A percentile compares a stretch with the other conserved stretches of the same genome.
phyloP scores from a whole-genome alignment of 2,888 invertebrate genomes.

The Nematopogon swammerdamellus region DNA sequence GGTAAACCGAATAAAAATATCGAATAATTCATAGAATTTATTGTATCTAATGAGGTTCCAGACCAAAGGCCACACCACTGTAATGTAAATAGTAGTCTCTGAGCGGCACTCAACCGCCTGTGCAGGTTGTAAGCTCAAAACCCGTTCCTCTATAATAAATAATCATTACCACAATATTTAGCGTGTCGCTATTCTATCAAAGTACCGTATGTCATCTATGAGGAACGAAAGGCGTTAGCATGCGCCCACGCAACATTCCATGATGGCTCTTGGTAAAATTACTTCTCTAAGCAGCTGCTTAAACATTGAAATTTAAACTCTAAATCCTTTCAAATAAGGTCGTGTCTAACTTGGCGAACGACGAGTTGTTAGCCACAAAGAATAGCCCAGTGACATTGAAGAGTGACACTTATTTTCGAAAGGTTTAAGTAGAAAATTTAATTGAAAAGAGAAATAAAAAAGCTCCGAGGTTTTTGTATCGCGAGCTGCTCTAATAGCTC shows the following conservation, averaged over 20 bases:
- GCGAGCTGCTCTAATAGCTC: constrained; percentile 33
- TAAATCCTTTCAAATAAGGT: background rate
- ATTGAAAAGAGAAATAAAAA: background rate
- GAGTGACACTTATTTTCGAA: background rate
- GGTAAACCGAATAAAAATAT: too few relatives aligned
- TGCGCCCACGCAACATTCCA: background rate
- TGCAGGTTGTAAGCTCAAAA: background rate
- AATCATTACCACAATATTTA: background rate
- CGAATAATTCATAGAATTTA: too few relatives aligned
- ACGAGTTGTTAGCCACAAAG: background rate
- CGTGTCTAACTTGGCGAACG: background rate
- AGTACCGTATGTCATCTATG: background rate
- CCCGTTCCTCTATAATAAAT: background rate
- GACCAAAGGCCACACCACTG: too few relatives aligned
- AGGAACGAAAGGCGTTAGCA: background rate
- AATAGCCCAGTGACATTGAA: background rate
- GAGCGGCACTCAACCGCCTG: too few relatives aligned
- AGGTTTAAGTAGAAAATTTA: background rate
- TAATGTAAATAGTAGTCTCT: too few relatives aligned
- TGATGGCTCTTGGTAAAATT: too few relatives aligned
- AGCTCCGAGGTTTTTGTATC: background rate
- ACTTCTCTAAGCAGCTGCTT: background rate
- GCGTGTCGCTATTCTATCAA: background rate
- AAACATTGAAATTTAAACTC: background rate
- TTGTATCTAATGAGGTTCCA: too few relatives aligned